Percentiles rank a stretch among this genome's conserved stretches.
Conservation (phyloP, 1,140 invertebrate genomes). For the Pseudomyrmex pallidus region DNA sequence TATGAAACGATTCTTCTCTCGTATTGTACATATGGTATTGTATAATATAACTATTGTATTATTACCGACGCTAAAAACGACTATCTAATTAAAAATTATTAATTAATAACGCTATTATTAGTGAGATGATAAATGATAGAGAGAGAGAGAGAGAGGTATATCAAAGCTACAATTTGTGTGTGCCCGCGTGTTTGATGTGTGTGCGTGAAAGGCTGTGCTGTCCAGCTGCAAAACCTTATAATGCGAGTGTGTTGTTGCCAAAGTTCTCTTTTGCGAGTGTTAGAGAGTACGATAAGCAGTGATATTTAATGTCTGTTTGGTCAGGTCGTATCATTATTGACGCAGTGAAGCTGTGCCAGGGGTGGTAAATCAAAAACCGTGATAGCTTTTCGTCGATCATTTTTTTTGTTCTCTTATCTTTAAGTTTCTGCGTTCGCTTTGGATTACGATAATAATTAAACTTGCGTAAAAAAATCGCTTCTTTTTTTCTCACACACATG, state of each 20-base stretch:
- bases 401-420: no score
- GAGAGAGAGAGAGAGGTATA: constrained; percentile 41
- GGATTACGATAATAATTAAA: background rate
- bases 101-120: constrained; percentile 72
- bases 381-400: background rate
- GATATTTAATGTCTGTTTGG: constrained; percentile 63
- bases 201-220: constrained; percentile 76
- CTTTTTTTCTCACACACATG: no score
- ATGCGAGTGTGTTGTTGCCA: constrained; percentile 82
- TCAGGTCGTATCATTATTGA: constrained; percentile 24
- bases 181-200: background rate
- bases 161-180: constrained; percentile 58
- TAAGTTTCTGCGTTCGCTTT: background rate
- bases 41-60: constrained; percentile 72
- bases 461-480: no score
- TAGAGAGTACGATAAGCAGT: constrained; percentile 68
- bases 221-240: constrained; percentile 66
- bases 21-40: constrained; percentile 71
- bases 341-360: background rate
- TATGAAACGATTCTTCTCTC: constrained; percentile 65
- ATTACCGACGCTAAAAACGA: constrained; percentile 68
- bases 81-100: constrained; percentile 72
- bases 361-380: constrained; percentile 9
- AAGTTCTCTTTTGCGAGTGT: constrained; percentile 76
- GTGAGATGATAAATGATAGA: constrained; percentile 47